Conservation (phyloP, 2,797 vertebrate genomes). For the Neostethus bicornis region DNA sequence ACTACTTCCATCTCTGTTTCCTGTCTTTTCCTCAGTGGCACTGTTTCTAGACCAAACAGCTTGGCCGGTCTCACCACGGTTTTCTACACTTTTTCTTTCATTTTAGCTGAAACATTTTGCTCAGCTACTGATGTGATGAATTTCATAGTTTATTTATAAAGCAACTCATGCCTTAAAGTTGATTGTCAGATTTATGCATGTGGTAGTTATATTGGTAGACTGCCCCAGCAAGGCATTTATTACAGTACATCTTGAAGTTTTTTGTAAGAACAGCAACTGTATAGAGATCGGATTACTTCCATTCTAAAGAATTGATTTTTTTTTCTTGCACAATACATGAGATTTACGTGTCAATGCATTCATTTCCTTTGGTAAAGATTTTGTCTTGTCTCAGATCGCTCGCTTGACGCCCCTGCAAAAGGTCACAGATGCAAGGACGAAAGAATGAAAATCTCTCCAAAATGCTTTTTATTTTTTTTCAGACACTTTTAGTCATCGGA, state of each 20-base stretch:
- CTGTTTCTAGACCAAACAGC: too few species aligned
- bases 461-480: too few species aligned
- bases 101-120: not conserved
- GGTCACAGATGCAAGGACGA: conserved; percentile 12
- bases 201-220: conserved; percentile 8
- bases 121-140: not conserved
- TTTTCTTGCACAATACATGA: not conserved
- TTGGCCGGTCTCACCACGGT: too few species aligned
- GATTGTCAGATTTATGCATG: conserved; percentile 4
- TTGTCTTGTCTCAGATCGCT: conserved; percentile 5
- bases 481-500: not conserved
- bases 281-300: not conserved
- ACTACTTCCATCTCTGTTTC: too few species aligned
- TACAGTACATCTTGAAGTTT: conserved; percentile 16
- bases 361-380: conserved; percentile 4
- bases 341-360: not conserved
- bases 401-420: conserved; percentile 13
- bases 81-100: too few species aligned
- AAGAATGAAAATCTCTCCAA: conserved; percentile 3
- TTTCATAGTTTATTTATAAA: not conserved
- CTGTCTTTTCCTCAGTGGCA: too few species aligned
- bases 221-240: conserved; percentile 3
- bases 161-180: not conserved
- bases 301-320: not conserved
- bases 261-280: not conserved